Base-by-base conservation (phyloP, 1,140 invertebrate genomes). In the Drosophila jambulina region DNA sequence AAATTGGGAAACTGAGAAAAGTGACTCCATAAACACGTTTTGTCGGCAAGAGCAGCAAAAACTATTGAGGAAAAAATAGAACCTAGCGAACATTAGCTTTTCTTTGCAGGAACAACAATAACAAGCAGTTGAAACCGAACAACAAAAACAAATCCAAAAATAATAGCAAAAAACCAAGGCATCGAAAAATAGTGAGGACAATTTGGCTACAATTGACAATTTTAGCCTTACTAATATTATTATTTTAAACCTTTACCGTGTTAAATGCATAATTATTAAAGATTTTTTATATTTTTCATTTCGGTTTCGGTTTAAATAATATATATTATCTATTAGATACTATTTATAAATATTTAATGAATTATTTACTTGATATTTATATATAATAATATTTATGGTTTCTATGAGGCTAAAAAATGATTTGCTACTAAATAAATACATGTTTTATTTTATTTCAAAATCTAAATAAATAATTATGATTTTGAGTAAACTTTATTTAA, bases 11-110 rank as follows among this genome's bases (percentile, higher is more conserved):
- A 42, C 32, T 36, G 13, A 53, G 71, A 63, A 69, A 80, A 85
- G 77, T 76, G 72, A 77, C 81, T 84, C 67, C 72, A 84, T 84
- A 84, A 84, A 84, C 82, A 85, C 72, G 82, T 84, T 64, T 77
- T 82, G 46, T 48, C 56, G 42, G 38, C 38, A 54, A 36, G 25
- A 63, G 29, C 38, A 69, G 21, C 54, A 69, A 56, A 51, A 79
- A 45, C 59, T 40, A 17, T 38, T 13, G 34, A 42, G 19, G 19
- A 19, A 25, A 77, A 56, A 45, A 60, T 21, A 29, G 27, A 42
- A 38, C 6, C 49, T 29, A 29, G 34, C 49, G 29, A 63, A 40
- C 32, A 63, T 54, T 54, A 36, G 51, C 19, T 54, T 36, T 23
- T 23, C 21, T 36, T 7, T 23, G 21, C 34, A 21, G 38, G 19